These are phyloP conservation scores for Notocelia uddmanniana DNA, from an alignment of 2,888 invertebrate species.

Conservation along the genomic window DNA sequence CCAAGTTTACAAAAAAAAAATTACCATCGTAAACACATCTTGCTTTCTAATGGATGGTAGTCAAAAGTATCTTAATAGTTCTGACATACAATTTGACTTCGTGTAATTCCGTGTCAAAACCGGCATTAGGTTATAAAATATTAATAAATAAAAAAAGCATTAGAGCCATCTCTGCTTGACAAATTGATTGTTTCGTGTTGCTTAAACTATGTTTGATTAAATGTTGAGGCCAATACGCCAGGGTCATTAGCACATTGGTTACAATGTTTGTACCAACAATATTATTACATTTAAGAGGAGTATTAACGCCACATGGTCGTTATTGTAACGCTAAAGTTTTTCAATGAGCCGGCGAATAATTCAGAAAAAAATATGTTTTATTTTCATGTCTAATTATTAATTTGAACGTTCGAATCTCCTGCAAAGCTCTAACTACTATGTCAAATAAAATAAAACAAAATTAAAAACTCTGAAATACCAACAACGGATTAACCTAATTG, in stretches of 20 bases:
- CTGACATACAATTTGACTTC: slow-evolving; percentile 53
- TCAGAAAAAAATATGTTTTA: no score
- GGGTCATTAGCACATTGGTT: slow-evolving; percentile 29
- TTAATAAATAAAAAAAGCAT: slow-evolving; percentile 56
- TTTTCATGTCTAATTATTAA: no score
- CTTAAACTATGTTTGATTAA: slow-evolving; percentile 47
- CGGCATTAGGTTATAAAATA: slow-evolving; percentile 48
- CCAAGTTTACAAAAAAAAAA: slow-evolving; percentile 29
- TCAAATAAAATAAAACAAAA: no score
- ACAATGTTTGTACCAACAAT: slow-evolving; percentile 24
- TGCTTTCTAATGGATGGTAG: slow-evolving; percentile 41
- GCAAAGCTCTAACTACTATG: no score
- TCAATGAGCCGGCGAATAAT: no score
- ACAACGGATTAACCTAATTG: no score
- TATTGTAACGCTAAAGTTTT: no score
- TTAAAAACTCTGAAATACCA: no score
- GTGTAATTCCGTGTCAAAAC: slow-evolving; percentile 56
- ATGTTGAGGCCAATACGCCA: slow-evolving; percentile 36
- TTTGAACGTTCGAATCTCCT: no score
- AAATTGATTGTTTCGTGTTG: slow-evolving; percentile 60
- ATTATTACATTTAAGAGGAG: no score
- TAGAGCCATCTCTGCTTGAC: slow-evolving; percentile 56
- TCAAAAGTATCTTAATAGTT: slow-evolving; percentile 49
- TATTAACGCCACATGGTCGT: no score
- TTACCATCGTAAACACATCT: slow-evolving; percentile 21